Percentiles rank a stretch among this genome's conserved stretches.
Conservation (phyloP, 2,888 invertebrate genomes). For the Heliconius charithonia region DNA sequence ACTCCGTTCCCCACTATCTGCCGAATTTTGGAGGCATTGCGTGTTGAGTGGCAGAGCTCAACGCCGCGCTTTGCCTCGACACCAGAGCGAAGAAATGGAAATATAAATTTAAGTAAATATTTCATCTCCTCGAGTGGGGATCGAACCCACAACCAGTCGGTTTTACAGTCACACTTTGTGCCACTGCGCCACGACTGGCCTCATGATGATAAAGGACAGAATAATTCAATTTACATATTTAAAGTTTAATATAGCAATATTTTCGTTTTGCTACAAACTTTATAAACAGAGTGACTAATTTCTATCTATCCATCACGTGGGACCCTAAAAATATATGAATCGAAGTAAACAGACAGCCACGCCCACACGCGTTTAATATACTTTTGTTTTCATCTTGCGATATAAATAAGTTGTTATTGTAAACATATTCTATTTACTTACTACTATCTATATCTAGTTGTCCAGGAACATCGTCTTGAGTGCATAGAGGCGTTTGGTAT, state of each 20-base stretch:
- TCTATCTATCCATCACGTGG: not conserved
- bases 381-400: not conserved
- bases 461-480: not conserved
- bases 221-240: not conserved
- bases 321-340: not conserved
- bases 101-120: too few species aligned
- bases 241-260: too few species aligned
- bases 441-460: not conserved
- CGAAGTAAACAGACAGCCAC: not conserved
- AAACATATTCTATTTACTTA: not conserved
- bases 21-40: too few species aligned
- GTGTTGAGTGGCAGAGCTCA: too few species aligned
- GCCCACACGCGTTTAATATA: not conserved
- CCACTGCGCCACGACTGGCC: too few species aligned
- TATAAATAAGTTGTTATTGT: slow-evolving; percentile 30
- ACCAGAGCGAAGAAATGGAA: too few species aligned
- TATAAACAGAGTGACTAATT: not conserved
- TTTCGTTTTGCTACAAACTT: not conserved
- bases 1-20: too few species aligned
- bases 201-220: not conserved
- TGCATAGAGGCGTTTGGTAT: slow-evolving; percentile 5
- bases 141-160: too few species aligned
- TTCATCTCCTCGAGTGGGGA: too few species aligned
- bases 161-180: too few species aligned
- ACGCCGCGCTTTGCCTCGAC: too few species aligned